phyloP scores from a whole-genome alignment of 2,888 invertebrate genomes.

The Noctua pronuba region DNA sequence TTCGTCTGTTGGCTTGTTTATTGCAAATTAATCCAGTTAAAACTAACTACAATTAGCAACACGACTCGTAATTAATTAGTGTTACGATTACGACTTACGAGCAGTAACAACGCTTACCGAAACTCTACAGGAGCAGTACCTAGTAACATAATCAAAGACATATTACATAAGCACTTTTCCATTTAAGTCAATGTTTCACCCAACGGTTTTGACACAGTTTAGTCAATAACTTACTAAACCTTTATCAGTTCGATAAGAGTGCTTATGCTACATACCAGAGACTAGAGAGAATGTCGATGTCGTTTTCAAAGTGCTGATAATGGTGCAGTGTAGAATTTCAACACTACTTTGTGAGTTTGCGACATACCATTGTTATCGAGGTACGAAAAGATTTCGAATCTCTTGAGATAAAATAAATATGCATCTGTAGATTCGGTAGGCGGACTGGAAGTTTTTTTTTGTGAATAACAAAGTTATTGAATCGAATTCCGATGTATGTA shows the following conservation, averaged over 20 bases:
- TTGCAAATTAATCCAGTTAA: conserved; percentile 16
- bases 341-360: conserved; percentile 41
- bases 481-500: conserved; percentile 15
- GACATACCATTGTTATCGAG: conserved; percentile 53
- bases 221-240: conserved; percentile 54
- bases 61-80: conserved; percentile 28
- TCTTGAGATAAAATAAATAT: conserved; percentile 34
- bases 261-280: conserved; percentile 50
- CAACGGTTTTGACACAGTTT: conserved; percentile 34
- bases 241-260: conserved; percentile 63
- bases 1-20: conserved; percentile 6
- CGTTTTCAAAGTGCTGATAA: conserved; percentile 74
- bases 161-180: conserved; percentile 9
- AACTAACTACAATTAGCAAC: conserved; percentile 19
- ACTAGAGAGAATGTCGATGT: conserved; percentile 68
- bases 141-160: neutral
- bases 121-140: neutral
- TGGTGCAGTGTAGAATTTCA: conserved; percentile 55
- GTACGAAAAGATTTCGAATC: conserved; percentile 34
- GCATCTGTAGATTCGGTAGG: conserved; percentile 32
- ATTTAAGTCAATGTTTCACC: conserved; percentile 5
- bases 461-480: neutral
- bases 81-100: conserved; percentile 25
- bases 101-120: neutral
- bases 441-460: neutral